phyloP scores from a whole-genome alignment of 30 jellyfish, hydroid and myxozoan species.

The Turritopsis dohrnii region DNA sequence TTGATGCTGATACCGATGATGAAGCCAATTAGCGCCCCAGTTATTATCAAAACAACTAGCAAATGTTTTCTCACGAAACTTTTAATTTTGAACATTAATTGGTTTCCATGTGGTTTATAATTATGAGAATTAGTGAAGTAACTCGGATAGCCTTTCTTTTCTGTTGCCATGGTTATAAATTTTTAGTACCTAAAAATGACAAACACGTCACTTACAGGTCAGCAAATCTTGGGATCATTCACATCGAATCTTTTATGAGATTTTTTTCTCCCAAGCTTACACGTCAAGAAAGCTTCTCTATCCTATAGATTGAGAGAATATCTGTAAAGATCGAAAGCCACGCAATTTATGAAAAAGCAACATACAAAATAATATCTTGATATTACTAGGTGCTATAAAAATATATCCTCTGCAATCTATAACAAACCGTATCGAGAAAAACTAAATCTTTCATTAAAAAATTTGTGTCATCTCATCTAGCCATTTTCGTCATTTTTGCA shows the following conservation, averaged over 20 bases:
- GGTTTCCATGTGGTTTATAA: neutral
- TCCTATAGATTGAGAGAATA: no score
- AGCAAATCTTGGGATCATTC: neutral
- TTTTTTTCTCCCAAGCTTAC: no score
- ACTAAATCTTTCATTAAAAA: no score
- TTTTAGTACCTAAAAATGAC: neutral
- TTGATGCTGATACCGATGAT: slow-evolving; percentile 62
- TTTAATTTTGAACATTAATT: neutral
- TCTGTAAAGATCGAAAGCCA: no score
- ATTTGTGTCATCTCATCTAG: no score
- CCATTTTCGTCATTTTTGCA: no score
- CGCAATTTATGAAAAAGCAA: no score
- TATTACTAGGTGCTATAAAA: no score
- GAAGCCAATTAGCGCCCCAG: slow-evolving; percentile 76
- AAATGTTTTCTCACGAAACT: slow-evolving; percentile 39
- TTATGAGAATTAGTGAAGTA: neutral
- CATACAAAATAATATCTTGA: no score
- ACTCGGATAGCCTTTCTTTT: neutral
- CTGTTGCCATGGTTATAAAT: neutral
- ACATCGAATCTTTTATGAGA: neutral
- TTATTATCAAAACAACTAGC: slow-evolving; percentile 51
- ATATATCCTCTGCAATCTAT: no score
- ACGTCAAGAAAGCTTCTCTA: no score
- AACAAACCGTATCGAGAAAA: no score
- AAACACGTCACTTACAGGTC: neutral